Percentiles rank a stretch among this genome's conserved stretches.
These are phyloP conservation scores for Watsonalla cultraria DNA, from an alignment of 2,888 invertebrate species.

Conservation along the genomic window DNA sequence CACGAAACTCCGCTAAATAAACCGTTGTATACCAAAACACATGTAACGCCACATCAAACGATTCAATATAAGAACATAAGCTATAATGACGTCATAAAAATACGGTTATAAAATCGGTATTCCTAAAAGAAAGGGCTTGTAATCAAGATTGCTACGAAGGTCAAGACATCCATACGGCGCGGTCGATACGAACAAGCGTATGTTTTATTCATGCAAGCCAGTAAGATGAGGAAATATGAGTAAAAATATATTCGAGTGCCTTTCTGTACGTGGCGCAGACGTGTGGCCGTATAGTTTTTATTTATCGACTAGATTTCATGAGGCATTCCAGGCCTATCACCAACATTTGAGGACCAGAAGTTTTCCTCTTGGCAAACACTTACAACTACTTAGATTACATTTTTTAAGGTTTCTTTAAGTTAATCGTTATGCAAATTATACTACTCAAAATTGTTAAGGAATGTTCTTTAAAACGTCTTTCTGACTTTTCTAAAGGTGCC, in stretches of 20 bases:
- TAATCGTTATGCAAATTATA: no score
- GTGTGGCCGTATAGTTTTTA: constrained; percentile 12
- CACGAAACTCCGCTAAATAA: no score
- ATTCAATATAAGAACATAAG: neutral
- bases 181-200: constrained; percentile 29
- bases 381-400: no score
- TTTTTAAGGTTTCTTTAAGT: no score
- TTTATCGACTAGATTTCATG: no score
- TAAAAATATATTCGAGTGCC: constrained; percentile 35
- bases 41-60: neutral
- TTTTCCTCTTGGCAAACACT: no score
- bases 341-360: no score
- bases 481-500: no score
- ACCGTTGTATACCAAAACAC: no score
- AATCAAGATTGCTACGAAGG: constrained; percentile 33
- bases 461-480: no score
- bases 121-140: constrained; percentile 18
- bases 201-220: constrained; percentile 50
- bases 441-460: no score
- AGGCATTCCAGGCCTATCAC: no score
- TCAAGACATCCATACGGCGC: constrained; percentile 33
- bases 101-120: constrained; percentile 9
- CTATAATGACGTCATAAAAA: constrained; percentile 8
- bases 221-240: constrained; percentile 41
- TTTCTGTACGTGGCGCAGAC: constrained; percentile 32